These are phyloP conservation scores for Philonicus albiceps DNA, from an alignment of 2,888 invertebrate species.

Conservation along the genomic window DNA sequence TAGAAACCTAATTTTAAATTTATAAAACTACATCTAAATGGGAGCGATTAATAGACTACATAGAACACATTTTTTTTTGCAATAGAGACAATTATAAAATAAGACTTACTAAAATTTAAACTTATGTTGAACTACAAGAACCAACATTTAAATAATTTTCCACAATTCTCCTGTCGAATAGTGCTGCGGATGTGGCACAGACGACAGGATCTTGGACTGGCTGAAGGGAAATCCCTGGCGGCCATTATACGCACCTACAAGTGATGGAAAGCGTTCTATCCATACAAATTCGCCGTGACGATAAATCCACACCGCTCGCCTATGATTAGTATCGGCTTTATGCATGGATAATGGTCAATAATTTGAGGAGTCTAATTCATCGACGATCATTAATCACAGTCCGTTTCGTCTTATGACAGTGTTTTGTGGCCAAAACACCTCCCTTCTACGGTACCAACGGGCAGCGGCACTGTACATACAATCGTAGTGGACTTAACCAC, in stretches of 20 bases:
- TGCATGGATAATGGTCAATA: slow-evolving; percentile 38
- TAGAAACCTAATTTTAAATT: no score
- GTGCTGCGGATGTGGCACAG: neutral
- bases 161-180: neutral
- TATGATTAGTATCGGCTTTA: slow-evolving; percentile 21
- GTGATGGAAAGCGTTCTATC: neutral
- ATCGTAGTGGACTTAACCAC: neutral
- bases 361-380: slow-evolving; percentile 39
- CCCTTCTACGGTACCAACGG: neutral
- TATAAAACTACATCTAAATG: no score
- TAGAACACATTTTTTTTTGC: no score
- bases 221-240: neutral
- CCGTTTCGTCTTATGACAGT: slow-evolving; percentile 39
- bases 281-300: neutral
- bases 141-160: slow-evolving; percentile 8
- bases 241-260: slow-evolving; percentile 36
- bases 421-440: slow-evolving; percentile 27
- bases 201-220: neutral
- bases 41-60: no score
- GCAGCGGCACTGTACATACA: neutral
- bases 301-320: slow-evolving; percentile 32
- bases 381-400: slow-evolving; percentile 35
- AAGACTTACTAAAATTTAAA: neutral
- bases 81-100: no score
- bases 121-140: neutral